Base-by-base conservation (phyloP, 53 echinoderm and acorn worm species). In the Antedon mediterranea region DNA sequence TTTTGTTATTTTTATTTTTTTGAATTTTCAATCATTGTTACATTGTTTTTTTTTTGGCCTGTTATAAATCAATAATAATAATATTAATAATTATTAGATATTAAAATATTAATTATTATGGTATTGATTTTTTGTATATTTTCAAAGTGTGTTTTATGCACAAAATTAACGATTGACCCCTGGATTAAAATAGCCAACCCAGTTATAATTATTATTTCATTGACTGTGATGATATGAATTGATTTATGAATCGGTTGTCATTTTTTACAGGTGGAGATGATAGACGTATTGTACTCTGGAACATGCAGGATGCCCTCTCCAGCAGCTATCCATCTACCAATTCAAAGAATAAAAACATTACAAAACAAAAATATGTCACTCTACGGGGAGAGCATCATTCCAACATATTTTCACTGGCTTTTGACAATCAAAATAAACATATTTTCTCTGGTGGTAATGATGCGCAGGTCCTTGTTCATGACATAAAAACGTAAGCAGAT, bases 371-470 rank as follows among this genome's bases (percentile, higher is more conserved):
- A 5, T 83, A 79, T 34, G 72, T 76, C 30, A 79, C 73, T 43
- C 87, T 95, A 90, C 87, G 87, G n/a, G 97, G 97, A 15, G 89
- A 95, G 71, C 97, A 95, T 30, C 89, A 95, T 44, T 95, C 97
- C 31, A 95, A 95, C 82, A 92, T 95, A 70, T 95, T 95, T 81
- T 95, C 88, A 32, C 71, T 95, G 73, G 97, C 92, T 18, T 85
- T 95, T 81, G 92, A 92, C 75, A 77, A 79, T 81, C 84, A 87
- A 26, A 95, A 92, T 76, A 89, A 72, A 32, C 85, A 86, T 42
- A 82, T 92, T 74, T 95, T 84, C 82, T 92, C 92, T 27, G 91
- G 89, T 26, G 97, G 97, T 43, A 95, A 95, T 81, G 97, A 95
- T 84, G 97, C 92, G 34, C 91, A 95, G 76, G 97, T 95, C 13